A percentile compares a stretch with the other conserved stretches of the same genome.
phyloP scores from a whole-genome alignment of 2,797 vertebrate species.

The Erpetoichthys calabaricus region DNA sequence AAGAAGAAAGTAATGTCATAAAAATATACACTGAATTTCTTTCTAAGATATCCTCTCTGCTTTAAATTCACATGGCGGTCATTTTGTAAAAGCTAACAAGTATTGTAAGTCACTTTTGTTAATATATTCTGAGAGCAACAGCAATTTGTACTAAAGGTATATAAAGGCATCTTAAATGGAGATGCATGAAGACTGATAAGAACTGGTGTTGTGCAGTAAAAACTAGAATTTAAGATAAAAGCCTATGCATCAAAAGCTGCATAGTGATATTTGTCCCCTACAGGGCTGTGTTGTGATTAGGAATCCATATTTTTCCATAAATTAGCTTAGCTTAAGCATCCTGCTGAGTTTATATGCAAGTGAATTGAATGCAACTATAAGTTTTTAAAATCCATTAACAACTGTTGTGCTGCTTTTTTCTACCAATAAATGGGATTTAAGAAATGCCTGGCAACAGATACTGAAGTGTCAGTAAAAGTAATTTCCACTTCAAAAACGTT shows the following conservation, averaged over 20 bases:
- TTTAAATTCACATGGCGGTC: too few species aligned
- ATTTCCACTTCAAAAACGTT: neutral
- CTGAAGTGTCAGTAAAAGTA: slow-evolving; percentile 1
- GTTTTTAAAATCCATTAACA: slow-evolving; percentile 38
- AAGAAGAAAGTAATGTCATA: too few species aligned
- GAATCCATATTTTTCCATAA: slow-evolving; percentile 68
- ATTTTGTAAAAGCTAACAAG: slow-evolving; percentile 21
- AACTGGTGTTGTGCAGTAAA: slow-evolving; percentile 36
- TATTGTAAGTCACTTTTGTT: slow-evolving; percentile 25
- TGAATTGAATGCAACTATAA: slow-evolving; percentile 44
- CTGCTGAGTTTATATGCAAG: slow-evolving; percentile 51
- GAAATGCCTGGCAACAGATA: slow-evolving; percentile 2
- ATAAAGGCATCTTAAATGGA: slow-evolving; percentile 34
- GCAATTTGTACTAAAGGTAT: slow-evolving; percentile 34
- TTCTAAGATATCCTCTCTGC: too few species aligned
- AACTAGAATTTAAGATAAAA: slow-evolving; percentile 47
- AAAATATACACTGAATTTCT: too few species aligned
- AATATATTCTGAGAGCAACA: slow-evolving; percentile 25
- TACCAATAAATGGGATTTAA: slow-evolving; percentile 5
- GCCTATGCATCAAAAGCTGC: slow-evolving; percentile 36
- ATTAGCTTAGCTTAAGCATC: slow-evolving; percentile 57
- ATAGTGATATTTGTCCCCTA: slow-evolving; percentile 56
- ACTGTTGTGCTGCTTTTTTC: slow-evolving; percentile 23
- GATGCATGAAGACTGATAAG: slow-evolving; percentile 48
- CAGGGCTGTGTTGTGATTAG: slow-evolving; percentile 55